Percentiles rank a stretch among this genome's conserved stretches.
Conservation (phyloP, 2,888 invertebrate genomes). For the Dorcus parallelipipedus region DNA sequence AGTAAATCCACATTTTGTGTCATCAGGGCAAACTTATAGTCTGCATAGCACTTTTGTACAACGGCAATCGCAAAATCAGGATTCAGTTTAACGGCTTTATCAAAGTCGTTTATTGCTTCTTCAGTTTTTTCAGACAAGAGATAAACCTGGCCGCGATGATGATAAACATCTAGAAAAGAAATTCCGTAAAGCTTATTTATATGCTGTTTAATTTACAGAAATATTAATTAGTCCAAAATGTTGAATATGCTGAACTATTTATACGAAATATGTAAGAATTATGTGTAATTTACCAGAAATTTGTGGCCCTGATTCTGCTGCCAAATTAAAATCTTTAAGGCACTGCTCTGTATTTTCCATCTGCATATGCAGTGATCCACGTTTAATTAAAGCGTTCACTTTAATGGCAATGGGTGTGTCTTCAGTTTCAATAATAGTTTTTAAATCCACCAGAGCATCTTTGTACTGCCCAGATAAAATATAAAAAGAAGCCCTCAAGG, state of each 20-base stretch:
- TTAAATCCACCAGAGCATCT: slow-evolving; percentile 69
- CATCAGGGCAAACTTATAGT: slow-evolving; percentile 58
- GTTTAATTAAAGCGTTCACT: slow-evolving; percentile 84
- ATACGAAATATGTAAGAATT: background rate
- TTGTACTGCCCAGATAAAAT: slow-evolving; percentile 73
- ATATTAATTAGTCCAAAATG: background rate
- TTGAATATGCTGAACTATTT: too few relatives aligned
- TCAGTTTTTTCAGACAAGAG: slow-evolving; percentile 77
- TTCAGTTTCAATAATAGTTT: slow-evolving; percentile 64
- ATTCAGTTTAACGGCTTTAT: slow-evolving; percentile 75
- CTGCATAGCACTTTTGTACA: slow-evolving; percentile 88
- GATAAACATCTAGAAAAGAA: slow-evolving; percentile 75
- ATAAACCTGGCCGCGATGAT: slow-evolving; percentile 88
- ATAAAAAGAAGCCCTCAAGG: slow-evolving; percentile 83
- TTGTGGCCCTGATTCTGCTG: slow-evolving; percentile 71
- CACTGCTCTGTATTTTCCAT: slow-evolving; percentile 70
- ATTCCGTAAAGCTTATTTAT: background rate
- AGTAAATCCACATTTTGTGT: slow-evolving; percentile 53
- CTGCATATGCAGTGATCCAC: slow-evolving; percentile 82
- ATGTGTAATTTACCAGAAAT: slow-evolving; percentile 45
- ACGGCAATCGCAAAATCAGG: slow-evolving; percentile 82
- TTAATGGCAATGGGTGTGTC: slow-evolving; percentile 61
- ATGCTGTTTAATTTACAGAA: background rate
- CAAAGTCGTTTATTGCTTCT: slow-evolving; percentile 79
- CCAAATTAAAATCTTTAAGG: slow-evolving; percentile 74